Evolutionary conservation across 2,888 invertebrate species (phyloP), one percentile per base, ranked within the genome.

Genomic region (Listrodromus nycthemerus): DNA sequence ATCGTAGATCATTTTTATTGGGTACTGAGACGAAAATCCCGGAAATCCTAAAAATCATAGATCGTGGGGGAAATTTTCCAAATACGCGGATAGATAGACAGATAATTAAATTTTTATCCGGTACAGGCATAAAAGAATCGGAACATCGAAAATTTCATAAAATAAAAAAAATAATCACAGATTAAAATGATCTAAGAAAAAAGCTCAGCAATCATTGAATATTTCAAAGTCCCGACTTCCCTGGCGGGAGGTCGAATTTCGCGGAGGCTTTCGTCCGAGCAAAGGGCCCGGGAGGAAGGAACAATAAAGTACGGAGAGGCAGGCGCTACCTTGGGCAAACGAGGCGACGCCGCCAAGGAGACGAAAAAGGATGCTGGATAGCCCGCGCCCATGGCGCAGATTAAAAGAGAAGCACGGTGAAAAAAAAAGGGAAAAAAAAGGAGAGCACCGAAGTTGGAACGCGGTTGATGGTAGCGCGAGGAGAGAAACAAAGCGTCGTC

Each of bases 351-450:
- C 61, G 50, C 70, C 19, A 45, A 27, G 61, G 41, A 41, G 30
- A 78, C 50, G 33, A 61, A 69, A 61, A 61, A 73, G 71, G 21
- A 8, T 41, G 16, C 48, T 27, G 45, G 41, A 58, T 74, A 10
- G 16, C n/a, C 66, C 67, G 84, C 82, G 86, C 79, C 85, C 85
- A 69, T 86, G 84, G 84, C 77, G 86, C 84, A 80, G 73, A 90
- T 89, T 89, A 86, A 89, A 89, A 87, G 76, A 80, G 86, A 85
- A 77, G 41, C 61, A 69, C 10, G 70, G 71, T 33, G 33, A 74
- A 65, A 65, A 67, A 63, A 63, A 73, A 30, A 75, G 50, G 55
- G 45, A 33, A 33, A 52, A 37, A 67, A 82, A 82, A 80, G 80
- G 63, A 82, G 80, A 83, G 70, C 82, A 71, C 75, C 70, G 66